These are phyloP conservation scores for Etheostoma spectabile DNA, from an alignment of 2,113 vertebrate species.

Conservation along the genomic window DNA sequence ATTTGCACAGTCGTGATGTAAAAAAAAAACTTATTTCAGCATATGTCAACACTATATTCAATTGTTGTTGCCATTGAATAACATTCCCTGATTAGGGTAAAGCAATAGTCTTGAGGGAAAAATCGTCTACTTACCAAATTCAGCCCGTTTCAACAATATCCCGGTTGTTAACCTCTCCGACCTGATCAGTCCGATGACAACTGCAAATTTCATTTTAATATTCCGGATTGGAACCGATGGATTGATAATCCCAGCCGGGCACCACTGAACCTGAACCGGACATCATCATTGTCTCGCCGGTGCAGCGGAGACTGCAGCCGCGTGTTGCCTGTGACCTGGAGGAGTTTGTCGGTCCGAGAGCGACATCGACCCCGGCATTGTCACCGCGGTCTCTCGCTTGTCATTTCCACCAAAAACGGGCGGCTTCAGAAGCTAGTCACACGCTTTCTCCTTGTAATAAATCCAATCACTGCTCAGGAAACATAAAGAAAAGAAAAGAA, in stretches of 20 bases:
- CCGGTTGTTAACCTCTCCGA: constrained; percentile 97
- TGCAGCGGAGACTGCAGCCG: constrained; percentile 74
- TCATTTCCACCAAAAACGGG: constrained; percentile 78
- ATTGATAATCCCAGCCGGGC: constrained; percentile 91
- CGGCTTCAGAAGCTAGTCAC: constrained; percentile 10
- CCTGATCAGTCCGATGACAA: constrained; percentile 95
- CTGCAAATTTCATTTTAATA: constrained; percentile 98
- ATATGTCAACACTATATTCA: background rate
- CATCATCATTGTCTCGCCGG: constrained; percentile 81
- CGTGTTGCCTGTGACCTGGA: constrained; percentile 81
- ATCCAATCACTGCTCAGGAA: constrained; percentile 54
- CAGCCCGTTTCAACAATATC: constrained; percentile 98
- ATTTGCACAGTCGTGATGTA: background rate
- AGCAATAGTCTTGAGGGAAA: background rate
- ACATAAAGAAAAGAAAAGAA: background rate
- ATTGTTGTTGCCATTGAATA: background rate
- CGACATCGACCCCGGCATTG: constrained; percentile 83
- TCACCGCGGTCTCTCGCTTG: constrained; percentile 87
- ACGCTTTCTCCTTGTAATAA: constrained; percentile 36
- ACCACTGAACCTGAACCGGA: constrained; percentile 88
- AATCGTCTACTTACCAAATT: constrained; percentile 91
- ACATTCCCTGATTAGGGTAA: background rate
- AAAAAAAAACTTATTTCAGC: background rate
- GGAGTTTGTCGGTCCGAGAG: constrained; percentile 81
- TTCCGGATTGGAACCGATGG: constrained; percentile 96